Evolutionary conservation across 2,797 vertebrate genomes (phyloP).

Genomic region (Rallus crepitans): DNA sequence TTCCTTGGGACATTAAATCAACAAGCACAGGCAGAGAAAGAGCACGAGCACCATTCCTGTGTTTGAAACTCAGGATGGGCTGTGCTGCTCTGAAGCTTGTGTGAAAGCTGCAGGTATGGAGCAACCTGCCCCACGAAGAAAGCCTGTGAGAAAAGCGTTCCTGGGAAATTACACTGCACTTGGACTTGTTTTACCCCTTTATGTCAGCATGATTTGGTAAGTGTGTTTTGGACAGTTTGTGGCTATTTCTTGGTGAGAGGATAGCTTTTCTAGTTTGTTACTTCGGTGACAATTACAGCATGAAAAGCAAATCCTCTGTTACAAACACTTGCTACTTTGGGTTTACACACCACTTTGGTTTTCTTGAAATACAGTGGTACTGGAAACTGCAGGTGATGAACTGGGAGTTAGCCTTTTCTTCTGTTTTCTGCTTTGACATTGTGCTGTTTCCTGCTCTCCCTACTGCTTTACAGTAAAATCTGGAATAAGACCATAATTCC

Average conservation of each 20-base stretch:
- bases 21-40: background rate
- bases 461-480: background rate
- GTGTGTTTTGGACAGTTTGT: slow-evolving; percentile 11
- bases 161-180: background rate
- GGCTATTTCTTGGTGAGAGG: background rate
- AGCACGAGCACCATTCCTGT: background rate
- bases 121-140: background rate
- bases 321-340: background rate
- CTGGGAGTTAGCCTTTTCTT: background rate
- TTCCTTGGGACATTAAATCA: slow-evolving; percentile 32
- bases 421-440: background rate
- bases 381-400: background rate
- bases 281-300: background rate
- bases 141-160: background rate
- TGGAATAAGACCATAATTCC: background rate
- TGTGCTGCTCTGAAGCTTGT: background rate
- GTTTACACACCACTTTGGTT: background rate
- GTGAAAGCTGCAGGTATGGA: background rate
- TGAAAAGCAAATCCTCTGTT: background rate
- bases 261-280: background rate
- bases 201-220: slow-evolving; percentile 38
- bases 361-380: background rate
- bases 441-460: background rate
- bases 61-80: background rate
- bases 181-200: slow-evolving; percentile 28